A percentile compares a stretch with the other conserved stretches of the same genome.
Evolutionary conservation across 92 coral and sea anemone species (phyloP).

Genomic region (Heteractis magnifica): DNA sequence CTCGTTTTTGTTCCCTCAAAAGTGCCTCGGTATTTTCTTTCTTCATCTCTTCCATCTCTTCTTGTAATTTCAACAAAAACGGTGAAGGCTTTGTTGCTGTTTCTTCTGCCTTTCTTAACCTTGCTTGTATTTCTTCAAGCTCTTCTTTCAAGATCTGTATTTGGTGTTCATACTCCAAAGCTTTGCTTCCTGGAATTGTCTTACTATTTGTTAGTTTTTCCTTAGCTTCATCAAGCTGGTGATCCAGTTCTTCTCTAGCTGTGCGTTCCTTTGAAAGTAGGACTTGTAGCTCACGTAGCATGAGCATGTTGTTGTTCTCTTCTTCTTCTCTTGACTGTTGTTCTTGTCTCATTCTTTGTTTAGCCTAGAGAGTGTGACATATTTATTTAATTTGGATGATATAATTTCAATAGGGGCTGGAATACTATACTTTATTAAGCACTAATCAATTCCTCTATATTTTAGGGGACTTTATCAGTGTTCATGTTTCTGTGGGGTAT

Average conservation of each 20-base stretch:
- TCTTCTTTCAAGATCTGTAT: conserved; percentile 60
- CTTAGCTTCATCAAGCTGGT: conserved; percentile 82
- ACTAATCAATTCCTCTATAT: no score
- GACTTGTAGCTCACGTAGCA: conserved; percentile 90
- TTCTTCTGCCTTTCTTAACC: conserved; percentile 66
- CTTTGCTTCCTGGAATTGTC: conserved; percentile 64
- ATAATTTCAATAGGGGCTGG: no score
- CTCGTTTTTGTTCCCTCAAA: conserved; percentile 80
- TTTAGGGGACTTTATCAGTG: no score
- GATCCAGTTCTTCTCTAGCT: conserved; percentile 84
- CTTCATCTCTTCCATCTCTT: conserved; percentile 87
- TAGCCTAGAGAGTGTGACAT: conserved; percentile 45
- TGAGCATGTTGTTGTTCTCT: conserved; percentile 85
- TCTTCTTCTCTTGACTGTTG: conserved; percentile 94
- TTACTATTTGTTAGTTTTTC: conserved; percentile 53
- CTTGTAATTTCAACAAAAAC: conserved; percentile 69
- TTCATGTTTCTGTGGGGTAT: no score
- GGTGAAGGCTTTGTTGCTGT: conserved; percentile 79
- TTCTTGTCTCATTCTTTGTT: conserved; percentile 86
- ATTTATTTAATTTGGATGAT: background rate
- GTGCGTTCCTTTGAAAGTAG: conserved; percentile 86
- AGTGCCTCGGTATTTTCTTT: conserved; percentile 78
- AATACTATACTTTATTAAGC: no score
- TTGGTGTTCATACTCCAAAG: conserved; percentile 65
- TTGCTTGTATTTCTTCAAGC: conserved; percentile 46